Percentiles rank a stretch among this genome's conserved stretches.
These are phyloP conservation scores for Pantherophis guttatus DNA, from an alignment of 2,113 vertebrate genomes.

Conservation along the genomic window DNA sequence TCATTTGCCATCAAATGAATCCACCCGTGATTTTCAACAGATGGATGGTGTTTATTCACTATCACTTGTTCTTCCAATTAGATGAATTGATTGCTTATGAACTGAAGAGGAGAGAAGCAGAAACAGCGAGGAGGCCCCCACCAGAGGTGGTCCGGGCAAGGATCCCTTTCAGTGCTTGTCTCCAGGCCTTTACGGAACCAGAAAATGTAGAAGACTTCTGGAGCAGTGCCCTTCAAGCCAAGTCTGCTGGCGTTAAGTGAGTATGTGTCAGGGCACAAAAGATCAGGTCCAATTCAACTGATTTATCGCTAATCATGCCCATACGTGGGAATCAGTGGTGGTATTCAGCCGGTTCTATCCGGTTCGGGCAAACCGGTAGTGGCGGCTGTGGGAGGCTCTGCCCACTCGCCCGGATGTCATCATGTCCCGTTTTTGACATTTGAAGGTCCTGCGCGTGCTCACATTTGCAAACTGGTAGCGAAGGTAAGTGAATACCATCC, in stretches of 20 bases:
- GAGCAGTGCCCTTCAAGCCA: constrained; percentile 97
- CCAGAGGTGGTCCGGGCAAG: constrained; percentile 88
- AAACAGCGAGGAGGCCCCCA: constrained; percentile 79
- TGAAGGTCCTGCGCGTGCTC: no score
- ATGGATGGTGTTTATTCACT: not conserved
- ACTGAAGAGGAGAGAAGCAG: constrained; percentile 84
- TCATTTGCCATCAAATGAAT: not conserved
- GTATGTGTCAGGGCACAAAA: constrained; percentile 39
- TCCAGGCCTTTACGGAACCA: constrained; percentile 94
- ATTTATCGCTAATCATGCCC: not conserved
- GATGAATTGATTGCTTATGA: constrained; percentile 93
- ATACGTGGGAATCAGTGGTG: not conserved
- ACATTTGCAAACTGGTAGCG: no score
- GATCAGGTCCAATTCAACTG: not conserved
- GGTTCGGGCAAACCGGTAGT: no score
- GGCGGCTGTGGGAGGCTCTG: no score
- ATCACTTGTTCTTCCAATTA: constrained; percentile 55
- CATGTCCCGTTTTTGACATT: no score
- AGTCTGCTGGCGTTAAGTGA: constrained; percentile 96
- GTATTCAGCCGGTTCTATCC: no score
- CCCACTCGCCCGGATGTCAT: no score
- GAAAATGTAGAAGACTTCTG: constrained; percentile 95
- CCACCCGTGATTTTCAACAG: not conserved
- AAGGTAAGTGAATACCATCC: no score
- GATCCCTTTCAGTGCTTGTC: constrained; percentile 91